Evolutionary conservation across 2,113 vertebrate species (phyloP).

Genomic region (Sander lucioperca): DNA sequence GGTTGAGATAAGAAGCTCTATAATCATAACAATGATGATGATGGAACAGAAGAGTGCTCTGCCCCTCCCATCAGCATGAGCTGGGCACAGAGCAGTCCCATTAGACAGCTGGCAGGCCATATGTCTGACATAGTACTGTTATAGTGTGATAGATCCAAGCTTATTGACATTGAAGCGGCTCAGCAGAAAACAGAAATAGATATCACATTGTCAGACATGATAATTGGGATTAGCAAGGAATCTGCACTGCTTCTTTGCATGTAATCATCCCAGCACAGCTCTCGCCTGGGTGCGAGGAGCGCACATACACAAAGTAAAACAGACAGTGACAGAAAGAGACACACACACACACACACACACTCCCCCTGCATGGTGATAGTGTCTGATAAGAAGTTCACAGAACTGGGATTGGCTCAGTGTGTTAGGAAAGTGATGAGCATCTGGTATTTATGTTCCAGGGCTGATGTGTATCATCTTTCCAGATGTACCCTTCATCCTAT

Average conservation of each 20-base stretch:
- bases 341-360: neutral
- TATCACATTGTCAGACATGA: conserved; percentile 46
- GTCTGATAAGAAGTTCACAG: conserved; percentile 45
- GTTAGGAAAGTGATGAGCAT: conserved; percentile 31
- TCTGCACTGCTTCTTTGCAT: conserved; percentile 33
- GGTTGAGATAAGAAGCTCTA: conserved; percentile 64
- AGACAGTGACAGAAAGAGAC: conserved; percentile 7
- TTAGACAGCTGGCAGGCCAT: conserved; percentile 70
- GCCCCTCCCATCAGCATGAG: conserved; percentile 40
- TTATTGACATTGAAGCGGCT: conserved; percentile 64
- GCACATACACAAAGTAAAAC: conserved; percentile 10
- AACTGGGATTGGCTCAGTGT: conserved; percentile 32
- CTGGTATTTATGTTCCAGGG: conserved; percentile 44
- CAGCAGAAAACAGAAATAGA: conserved; percentile 56
- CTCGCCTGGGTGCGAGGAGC: neutral
- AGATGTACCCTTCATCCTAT: conserved; percentile 29
- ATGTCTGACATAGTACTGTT: conserved; percentile 62
- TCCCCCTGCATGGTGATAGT: neutral
- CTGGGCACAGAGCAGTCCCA: conserved; percentile 57
- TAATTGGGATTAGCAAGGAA: conserved; percentile 54
- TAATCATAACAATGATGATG: conserved; percentile 66
- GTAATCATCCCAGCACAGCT: conserved; percentile 19
- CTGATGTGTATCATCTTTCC: conserved; percentile 52
- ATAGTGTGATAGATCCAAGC: conserved; percentile 43
- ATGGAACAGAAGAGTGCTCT: conserved; percentile 45